Evolutionary conservation across 1,140 invertebrate species (phyloP), one percentile per base, ranked within the genome.

Genomic region (Drosophila teissieri): DNA sequence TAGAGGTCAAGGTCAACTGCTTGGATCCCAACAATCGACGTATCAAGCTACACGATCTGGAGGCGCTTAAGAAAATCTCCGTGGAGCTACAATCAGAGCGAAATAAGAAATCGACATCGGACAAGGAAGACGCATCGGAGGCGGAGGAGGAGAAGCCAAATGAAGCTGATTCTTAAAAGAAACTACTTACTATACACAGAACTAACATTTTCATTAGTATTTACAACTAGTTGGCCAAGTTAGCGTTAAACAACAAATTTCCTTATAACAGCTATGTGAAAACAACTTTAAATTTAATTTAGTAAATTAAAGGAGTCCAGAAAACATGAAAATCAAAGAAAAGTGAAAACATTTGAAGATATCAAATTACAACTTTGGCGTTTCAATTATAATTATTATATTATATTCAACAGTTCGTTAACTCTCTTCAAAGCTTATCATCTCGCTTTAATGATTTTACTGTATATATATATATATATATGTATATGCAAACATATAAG

Each of bases 1-100:
- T 90, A 31, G 72, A 73, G 12, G 68, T 92, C 8, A 90, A 88
- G 46, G 91, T 80, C 5, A 92, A 82, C 49, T 90, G 83, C 27
- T 45, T 91, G 69, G 91, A 92, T 70, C 65, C 83, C 8, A 92
- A 90, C 36, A 90, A 91, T 22, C 67, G 91, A 31, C 85, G 91
- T 10, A 80, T 92, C 0, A 78, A 88, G 57, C 53, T 92, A 6
- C 65, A 68, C 22, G 78, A 92, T 49, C 27, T 88, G 2, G 67
- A 73, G 40, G 78, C 69, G 15, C 46, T 92, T 3, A 70, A 77
- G 24, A 77, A 80, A 56, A 46, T 86, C 36, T 75, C 80, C 2
- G 22, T 68, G 24, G 81, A 89, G 24, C 42, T 79, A 0, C 79
- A 77, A 45, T 44, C 52, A 4, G 52, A 82, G 52, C 40, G 49